A percentile compares a stretch with the other conserved stretches of the same genome.
Evolutionary conservation across 2,797 vertebrate genomes (phyloP).

Genomic region (Phrynocephalus forsythii): DNA sequence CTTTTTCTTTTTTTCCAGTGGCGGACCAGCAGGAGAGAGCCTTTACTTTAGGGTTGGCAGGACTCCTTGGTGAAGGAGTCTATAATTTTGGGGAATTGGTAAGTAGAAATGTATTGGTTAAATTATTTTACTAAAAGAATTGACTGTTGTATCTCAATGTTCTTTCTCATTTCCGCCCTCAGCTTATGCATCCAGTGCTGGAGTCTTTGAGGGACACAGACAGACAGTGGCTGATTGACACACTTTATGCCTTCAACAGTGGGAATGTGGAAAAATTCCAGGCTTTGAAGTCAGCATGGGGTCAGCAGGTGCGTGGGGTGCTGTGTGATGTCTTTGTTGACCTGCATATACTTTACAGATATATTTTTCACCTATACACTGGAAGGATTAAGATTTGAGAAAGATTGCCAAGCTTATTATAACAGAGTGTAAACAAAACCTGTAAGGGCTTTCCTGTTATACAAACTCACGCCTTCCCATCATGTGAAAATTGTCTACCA

Average conservation of each 20-base stretch:
- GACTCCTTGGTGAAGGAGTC: constrained; percentile 94
- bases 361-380: background rate
- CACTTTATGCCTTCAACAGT: constrained; percentile 94
- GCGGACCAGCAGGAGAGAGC: constrained; percentile 96
- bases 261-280: constrained; percentile 96
- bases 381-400: background rate
- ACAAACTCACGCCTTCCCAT: background rate
- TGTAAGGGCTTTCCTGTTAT: background rate
- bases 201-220: constrained; percentile 93
- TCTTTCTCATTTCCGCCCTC: constrained; percentile 20
- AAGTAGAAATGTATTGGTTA: constrained; percentile 51
- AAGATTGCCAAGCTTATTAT: background rate
- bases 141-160: rapidly evolving
- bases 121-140: rapidly evolving
- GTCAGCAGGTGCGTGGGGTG: constrained; percentile 87
- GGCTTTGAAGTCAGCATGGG: constrained; percentile 92
- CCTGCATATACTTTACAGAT: background rate
- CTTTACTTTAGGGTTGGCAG: constrained; percentile 94
- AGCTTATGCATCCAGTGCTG: constrained; percentile 98
- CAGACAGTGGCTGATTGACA: constrained; percentile 97
- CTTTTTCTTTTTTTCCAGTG: constrained; percentile 77
- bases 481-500: too few relatives aligned
- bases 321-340: background rate
- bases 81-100: constrained; percentile 99
- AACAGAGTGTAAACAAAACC: background rate